Base-by-base conservation (phyloP, 1,140 invertebrate species). In the Ceratosolen fusciceps region DNA sequence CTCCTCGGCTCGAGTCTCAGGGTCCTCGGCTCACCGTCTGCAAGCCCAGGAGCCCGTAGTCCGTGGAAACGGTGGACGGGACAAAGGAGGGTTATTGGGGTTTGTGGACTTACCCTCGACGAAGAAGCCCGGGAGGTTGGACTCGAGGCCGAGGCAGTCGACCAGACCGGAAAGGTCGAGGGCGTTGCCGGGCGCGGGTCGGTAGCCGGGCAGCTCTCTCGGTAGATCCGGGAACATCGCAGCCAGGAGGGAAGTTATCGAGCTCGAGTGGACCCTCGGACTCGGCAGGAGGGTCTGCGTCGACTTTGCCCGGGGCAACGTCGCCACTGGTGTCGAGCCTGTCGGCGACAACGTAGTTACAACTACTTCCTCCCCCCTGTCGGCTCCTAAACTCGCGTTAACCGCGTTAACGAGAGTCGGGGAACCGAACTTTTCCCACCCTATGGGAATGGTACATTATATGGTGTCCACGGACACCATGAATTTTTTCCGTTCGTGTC, bases 161-260 rank as follows among this genome's bases (percentile, higher is more conserved):
- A 84, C 74, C 72, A 89, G 68, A 67, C 88, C 86, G 7, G 77
- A 67, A 10, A 87, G 83, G 47, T 90, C 87, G 9, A 88, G 68
- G 21, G 83, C 83, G 19, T 86, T 84, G 10, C 85, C 86, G 74
- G 80, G 80, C 8, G 85, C 71, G 0, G 88, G 84, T 49, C 86
- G 80, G 54, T 89, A 90, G 3, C 88, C 88, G 0, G 88, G 88
- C n/a, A 88, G 71, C 8, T 77, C 86, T 2, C 86, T 79, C 9
- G 89, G 86, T 29, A 88, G 60, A 56, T 90, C 90, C 0, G 89
- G 88, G 39, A 90, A 90, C 86, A 90, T 90, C 0, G 87, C 88
- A 1, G 87, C 88, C 2, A 90, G 81, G 1, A 90, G 80, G 1
- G 88, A 90, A 0, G 84, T 87, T 24, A 90, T 90, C 16, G 90